Evolutionary conservation across 1,140 invertebrate species (phyloP).

Genomic region (Drosophila suzukii): DNA sequence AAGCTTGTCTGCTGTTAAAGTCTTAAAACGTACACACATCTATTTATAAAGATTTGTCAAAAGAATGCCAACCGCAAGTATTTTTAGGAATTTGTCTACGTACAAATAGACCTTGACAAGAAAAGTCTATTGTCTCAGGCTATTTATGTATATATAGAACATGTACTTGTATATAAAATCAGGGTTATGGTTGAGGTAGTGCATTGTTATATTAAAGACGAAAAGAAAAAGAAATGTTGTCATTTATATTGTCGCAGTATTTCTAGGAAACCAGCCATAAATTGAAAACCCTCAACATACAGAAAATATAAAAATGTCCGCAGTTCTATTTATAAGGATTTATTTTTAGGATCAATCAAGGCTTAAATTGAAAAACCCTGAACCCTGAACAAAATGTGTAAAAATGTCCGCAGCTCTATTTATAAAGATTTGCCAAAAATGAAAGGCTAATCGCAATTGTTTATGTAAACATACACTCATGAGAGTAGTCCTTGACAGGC

Average conservation of each 20-base stretch:
- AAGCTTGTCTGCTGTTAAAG: slow-evolving; percentile 7
- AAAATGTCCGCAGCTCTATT: slow-evolving; percentile 11
- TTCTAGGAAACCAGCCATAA: neutral
- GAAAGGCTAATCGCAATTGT: slow-evolving; percentile 26
- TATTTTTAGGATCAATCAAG: neutral
- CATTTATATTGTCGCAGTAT: neutral
- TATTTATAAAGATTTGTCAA: slow-evolving; percentile 30
- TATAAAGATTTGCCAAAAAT: slow-evolving; percentile 18
- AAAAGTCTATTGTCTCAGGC: slow-evolving; percentile 18
- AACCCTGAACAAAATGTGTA: neutral
- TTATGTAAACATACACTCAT: slow-evolving; percentile 11
- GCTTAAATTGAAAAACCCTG: slow-evolving; percentile 7
- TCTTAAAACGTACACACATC: slow-evolving; percentile 19
- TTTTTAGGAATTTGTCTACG: slow-evolving; percentile 28
- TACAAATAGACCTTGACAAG: slow-evolving; percentile 22
- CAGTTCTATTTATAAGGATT: slow-evolving; percentile 24
- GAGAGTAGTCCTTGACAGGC: slow-evolving; percentile 19
- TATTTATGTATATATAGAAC: neutral
- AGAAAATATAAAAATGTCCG: neutral
- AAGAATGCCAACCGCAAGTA: slow-evolving; percentile 28
- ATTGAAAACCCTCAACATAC: neutral
- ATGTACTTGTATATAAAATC: neutral
- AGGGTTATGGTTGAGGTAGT: slow-evolving; percentile 16
- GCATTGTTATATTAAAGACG: neutral
- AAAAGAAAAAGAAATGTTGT: neutral